phyloP scores from a whole-genome alignment of 1,140 invertebrate genomes.

The Yoshiicerus persimilis region DNA sequence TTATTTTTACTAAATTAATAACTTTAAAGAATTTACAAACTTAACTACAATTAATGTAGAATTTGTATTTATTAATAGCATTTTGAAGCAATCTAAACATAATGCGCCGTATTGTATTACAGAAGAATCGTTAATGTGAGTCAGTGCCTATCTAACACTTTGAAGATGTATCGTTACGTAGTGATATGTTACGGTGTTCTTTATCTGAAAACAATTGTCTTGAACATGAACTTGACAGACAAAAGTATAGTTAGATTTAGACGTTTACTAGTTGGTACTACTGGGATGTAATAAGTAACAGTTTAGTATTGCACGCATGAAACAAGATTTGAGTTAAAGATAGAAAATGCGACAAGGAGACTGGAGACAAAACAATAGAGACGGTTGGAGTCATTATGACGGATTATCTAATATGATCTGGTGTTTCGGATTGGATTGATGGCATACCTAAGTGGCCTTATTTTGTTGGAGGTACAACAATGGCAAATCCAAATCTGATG shows the following conservation, averaged over 20 bases:
- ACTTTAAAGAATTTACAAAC: no score
- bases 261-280: neutral
- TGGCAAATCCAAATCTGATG: neutral
- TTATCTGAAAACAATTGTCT: neutral
- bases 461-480: neutral
- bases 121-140: no score
- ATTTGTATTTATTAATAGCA: no score
- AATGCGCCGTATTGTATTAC: no score
- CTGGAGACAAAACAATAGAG: neutral
- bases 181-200: neutral
- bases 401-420: neutral
- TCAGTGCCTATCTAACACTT: no score
- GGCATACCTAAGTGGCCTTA: neutral
- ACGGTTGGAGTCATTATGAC: neutral
- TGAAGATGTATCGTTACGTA: no score
- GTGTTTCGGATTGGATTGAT: neutral
- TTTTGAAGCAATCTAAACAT: no score
- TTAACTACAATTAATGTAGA: no score
- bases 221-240: neutral
- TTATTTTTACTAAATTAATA: no score
- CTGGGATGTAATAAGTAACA: neutral
- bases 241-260: neutral
- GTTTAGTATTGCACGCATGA: neutral
- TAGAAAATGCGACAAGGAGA: neutral
- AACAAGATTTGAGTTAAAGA: neutral